Evolutionary conservation across 1,140 invertebrate species (phyloP).

Genomic region (Leptonema lineaticorne): DNA sequence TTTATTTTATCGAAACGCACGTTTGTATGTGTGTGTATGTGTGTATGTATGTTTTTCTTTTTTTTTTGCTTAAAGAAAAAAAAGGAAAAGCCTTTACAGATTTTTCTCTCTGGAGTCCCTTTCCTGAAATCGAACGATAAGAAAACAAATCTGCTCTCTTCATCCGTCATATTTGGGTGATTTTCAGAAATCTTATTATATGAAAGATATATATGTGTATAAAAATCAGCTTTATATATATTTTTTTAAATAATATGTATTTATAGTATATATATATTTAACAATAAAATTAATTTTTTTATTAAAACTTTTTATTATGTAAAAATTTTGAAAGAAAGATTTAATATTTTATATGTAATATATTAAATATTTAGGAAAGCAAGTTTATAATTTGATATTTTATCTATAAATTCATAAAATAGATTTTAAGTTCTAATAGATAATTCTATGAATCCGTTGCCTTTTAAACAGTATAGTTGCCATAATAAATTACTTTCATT

Average conservation of each 20-base stretch:
- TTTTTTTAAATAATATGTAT: too few species aligned
- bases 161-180: constrained; percentile 11
- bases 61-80: not conserved
- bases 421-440: too few species aligned
- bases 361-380: too few species aligned
- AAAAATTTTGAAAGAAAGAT: not conserved
- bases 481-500: too few species aligned
- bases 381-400: too few species aligned
- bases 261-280: not conserved
- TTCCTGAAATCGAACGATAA: constrained; percentile 17
- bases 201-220: not conserved
- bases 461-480: too few species aligned
- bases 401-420: too few species aligned
- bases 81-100: not conserved
- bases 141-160: constrained; percentile 16
- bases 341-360: not conserved
- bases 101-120: not conserved
- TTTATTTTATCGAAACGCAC: too few species aligned
- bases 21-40: not conserved
- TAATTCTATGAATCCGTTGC: too few species aligned
- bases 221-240: not conserved
- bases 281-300: not conserved
- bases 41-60: not conserved
- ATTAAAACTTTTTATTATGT: not conserved
- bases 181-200: not conserved